Percentiles rank a stretch among this genome's conserved stretches.
These are phyloP conservation scores for Bombus sibiricus DNA, from an alignment of 1,140 invertebrate genomes.

Conservation along the genomic window DNA sequence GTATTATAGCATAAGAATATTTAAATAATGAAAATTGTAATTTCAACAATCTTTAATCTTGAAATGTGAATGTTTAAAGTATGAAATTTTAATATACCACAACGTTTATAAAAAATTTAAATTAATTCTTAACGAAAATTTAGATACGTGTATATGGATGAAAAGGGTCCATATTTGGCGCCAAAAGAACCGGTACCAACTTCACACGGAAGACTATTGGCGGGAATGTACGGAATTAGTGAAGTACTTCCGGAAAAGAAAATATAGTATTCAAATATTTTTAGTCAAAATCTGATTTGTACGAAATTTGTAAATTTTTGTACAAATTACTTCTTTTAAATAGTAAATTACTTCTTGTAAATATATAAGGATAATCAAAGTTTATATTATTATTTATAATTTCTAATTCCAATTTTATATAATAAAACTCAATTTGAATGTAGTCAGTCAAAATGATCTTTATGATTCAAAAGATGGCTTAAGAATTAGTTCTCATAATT, in stretches of 20 bases:
- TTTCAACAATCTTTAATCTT: neutral
- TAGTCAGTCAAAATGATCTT: neutral
- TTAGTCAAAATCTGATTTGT: conserved; percentile 1
- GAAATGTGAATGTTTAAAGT: conserved; percentile 2
- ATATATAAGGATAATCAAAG: neutral
- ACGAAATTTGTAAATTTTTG: conserved; percentile 7
- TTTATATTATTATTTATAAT: neutral
- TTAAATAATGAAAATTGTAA: neutral
- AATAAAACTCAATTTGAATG: neutral
- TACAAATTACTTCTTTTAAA: conserved; percentile 7
- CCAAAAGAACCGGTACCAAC: conserved; percentile 84
- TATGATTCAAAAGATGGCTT: neutral
- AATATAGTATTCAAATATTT: conserved; percentile 37
- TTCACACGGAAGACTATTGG: conserved; percentile 85
- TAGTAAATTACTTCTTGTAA: conserved; percentile 15
- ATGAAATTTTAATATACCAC: conserved; percentile 3
- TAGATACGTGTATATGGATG: conserved; percentile 91
- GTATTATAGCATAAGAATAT: neutral
- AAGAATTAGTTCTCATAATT: neutral
- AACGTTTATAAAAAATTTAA: neutral
- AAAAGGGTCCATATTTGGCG: conserved; percentile 87
- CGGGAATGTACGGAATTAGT: conserved; percentile 89
- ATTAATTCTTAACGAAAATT: conserved; percentile 75
- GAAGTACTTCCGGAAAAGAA: conserved; percentile 84
- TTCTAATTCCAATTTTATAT: neutral